Evolutionary conservation across 2,113 vertebrate species (phyloP).

Genomic region (Nyctereutes procyonoides): DNA sequence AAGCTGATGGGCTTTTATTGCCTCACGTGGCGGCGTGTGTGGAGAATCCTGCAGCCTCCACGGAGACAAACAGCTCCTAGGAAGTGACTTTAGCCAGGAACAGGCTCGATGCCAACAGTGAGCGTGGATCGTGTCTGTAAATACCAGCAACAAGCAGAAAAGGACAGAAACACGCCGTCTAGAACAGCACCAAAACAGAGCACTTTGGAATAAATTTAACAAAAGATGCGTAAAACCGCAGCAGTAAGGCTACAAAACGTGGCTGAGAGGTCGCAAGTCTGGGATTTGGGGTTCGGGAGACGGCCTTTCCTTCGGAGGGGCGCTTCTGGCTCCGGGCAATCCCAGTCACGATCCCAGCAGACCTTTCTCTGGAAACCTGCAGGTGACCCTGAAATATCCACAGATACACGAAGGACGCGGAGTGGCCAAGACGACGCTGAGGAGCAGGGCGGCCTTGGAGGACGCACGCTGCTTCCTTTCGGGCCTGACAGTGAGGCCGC

Average conservation of each 20-base stretch:
- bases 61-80: fast-evolving
- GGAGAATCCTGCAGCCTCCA: not conserved
- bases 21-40: not conserved
- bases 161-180: fast-evolving
- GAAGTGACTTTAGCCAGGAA: not conserved
- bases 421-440: too few relatives aligned
- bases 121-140: fast-evolving
- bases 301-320: fast-evolving
- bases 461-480: fast-evolving
- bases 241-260: not conserved
- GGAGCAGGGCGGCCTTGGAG: not conserved
- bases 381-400: too few relatives aligned
- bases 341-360: not conserved
- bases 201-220: too few relatives aligned
- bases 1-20: not conserved
- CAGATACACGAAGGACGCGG: not conserved
- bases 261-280: not conserved
- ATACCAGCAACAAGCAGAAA: fast-evolving
- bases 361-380: not conserved
- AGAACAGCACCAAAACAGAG: not conserved
- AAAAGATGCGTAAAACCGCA: fast-evolving
- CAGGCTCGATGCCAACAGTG: fast-evolving
- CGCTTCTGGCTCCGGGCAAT: not conserved
- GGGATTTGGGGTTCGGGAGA: fast-evolving
- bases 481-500: too few relatives aligned